Conservation (phyloP, 2,113 vertebrate genomes). For the Ochotona curzoniae region DNA sequence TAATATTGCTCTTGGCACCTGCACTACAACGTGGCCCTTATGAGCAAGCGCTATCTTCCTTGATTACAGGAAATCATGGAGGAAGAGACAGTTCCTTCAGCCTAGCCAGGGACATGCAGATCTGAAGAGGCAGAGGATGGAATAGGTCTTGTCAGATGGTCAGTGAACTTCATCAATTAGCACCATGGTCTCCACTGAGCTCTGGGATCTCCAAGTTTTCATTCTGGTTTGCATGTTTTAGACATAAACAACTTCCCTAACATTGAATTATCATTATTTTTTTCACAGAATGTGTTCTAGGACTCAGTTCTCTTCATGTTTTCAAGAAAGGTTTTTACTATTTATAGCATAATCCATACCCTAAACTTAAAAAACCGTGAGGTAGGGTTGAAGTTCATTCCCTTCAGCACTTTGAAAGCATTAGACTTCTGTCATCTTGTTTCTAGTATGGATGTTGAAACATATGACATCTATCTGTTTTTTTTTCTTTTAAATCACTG, state of each 20-base stretch:
- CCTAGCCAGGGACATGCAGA: not conserved
- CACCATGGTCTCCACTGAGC: not conserved
- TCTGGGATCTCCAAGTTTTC: not conserved
- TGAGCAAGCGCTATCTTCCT: not conserved
- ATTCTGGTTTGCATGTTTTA: not conserved
- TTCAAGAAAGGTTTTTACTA: not conserved
- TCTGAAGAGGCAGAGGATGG: not conserved
- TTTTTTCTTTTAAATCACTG: slow-evolving; percentile 4
- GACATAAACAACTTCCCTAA: not conserved
- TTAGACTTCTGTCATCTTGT: not conserved
- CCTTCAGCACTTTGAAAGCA: slow-evolving; percentile 16
- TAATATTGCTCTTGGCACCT: not conserved
- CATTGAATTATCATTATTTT: not conserved
- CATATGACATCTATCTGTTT: not conserved
- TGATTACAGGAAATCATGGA: not conserved
- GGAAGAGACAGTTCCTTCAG: not conserved
- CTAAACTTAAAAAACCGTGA: not conserved
- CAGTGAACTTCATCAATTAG: not conserved
- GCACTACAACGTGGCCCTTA: not conserved
- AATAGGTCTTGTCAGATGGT: not conserved
- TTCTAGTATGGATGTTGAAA: not conserved
- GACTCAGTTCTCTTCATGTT: not conserved
- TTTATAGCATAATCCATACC: not conserved
- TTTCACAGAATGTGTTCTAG: not conserved
- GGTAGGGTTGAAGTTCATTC: not conserved